These are phyloP conservation scores for Halictus rubicundus DNA, from an alignment of 1,140 invertebrate genomes.

Conservation along the genomic window DNA sequence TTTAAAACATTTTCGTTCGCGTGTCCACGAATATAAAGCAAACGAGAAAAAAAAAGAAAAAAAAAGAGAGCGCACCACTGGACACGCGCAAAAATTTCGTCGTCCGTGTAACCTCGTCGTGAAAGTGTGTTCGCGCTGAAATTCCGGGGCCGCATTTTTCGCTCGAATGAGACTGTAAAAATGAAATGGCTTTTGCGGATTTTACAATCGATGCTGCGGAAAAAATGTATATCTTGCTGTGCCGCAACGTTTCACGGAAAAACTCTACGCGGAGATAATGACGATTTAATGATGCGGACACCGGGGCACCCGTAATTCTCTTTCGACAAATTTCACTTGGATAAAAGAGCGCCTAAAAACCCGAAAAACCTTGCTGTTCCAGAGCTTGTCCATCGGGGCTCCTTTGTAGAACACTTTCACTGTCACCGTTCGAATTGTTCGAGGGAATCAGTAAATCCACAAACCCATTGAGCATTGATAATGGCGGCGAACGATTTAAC, in stretches of 20 bases:
- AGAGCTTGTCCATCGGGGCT: too few species aligned
- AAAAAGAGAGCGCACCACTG: too few species aligned
- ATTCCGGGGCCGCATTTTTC: constrained; percentile 36
- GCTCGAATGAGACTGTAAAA: constrained; percentile 36
- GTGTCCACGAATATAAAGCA: constrained; percentile 18
- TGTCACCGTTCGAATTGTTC: background rate
- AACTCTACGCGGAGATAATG: constrained; percentile 21
- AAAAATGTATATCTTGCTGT: background rate
- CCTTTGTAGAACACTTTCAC: constrained; percentile 18
- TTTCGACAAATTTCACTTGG: constrained; percentile 24
- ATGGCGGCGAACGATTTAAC: background rate
- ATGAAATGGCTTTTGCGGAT: constrained; percentile 33
- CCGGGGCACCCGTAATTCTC: background rate
- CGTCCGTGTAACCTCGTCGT: constrained; percentile 32
- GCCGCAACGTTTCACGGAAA: constrained; percentile 29
- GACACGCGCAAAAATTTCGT: constrained; percentile 2
- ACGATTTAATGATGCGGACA: background rate
- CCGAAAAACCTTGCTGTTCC: background rate
- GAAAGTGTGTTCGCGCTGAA: constrained; percentile 31
- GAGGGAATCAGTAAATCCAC: background rate
- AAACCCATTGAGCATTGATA: background rate
- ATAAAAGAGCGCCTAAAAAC: background rate
- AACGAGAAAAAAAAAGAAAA: background rate
- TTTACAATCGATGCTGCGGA: constrained; percentile 27
- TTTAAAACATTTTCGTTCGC: constrained; percentile 6